Percentiles rank a stretch among this genome's conserved stretches.
Evolutionary conservation across 2,888 invertebrate species (phyloP).

Genomic region (Nycteola revayana): DNA sequence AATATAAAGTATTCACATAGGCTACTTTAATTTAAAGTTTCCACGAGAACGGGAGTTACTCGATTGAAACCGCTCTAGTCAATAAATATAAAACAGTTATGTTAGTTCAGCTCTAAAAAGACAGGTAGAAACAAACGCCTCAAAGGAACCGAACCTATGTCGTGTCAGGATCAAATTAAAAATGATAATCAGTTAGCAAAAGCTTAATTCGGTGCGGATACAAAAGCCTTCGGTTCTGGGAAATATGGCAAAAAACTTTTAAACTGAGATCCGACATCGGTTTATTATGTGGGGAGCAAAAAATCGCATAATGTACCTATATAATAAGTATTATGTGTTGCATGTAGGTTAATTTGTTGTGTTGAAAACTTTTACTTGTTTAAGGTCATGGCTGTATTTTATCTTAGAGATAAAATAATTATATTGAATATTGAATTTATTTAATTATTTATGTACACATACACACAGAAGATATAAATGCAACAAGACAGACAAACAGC

Average conservation of each 20-base stretch:
- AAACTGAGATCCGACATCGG: conserved; percentile 43
- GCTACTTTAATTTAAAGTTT: no score
- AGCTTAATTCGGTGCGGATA: conserved; percentile 52
- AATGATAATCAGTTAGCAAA: conserved; percentile 55
- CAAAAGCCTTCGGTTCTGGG: conserved; percentile 45
- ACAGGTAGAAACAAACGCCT: conserved; percentile 15
- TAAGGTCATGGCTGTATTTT: no score
- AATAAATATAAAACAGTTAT: no score
- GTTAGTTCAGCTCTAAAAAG: conserved; percentile 9
- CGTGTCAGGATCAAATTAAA: conserved; percentile 58
- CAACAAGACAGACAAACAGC: no score
- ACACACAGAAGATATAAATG: no score
- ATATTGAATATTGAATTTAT: no score
- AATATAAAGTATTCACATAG: no score
- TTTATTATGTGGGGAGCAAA: conserved; percentile 44
- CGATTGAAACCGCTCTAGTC: no score
- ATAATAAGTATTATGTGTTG: conserved; percentile 20
- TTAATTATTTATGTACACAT: no score
- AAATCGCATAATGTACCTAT: conserved; percentile 37
- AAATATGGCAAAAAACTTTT: conserved; percentile 48
- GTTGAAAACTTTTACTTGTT: not conserved
- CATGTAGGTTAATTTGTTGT: conserved; percentile 23
- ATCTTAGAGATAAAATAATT: no score
- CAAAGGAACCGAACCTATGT: conserved; percentile 30
- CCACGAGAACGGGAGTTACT: no score